Evolutionary conservation across 1,140 invertebrate genomes (phyloP).

Genomic region (Ridgeia piscesae): DNA sequence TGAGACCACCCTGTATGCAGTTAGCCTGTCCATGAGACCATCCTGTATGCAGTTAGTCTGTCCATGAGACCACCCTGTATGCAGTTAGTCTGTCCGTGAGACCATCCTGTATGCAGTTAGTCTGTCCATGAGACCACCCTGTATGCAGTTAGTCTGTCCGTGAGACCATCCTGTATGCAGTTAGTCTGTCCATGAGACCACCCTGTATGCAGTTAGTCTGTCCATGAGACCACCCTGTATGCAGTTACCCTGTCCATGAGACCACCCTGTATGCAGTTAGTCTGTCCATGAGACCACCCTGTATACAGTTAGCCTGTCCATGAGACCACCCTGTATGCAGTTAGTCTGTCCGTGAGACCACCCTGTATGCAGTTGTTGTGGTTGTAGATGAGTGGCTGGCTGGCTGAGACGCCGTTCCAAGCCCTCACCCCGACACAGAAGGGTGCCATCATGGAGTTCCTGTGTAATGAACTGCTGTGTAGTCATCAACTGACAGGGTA

Average conservation of each 20-base stretch:
- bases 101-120: not conserved
- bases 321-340: not conserved
- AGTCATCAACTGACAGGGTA: constrained; percentile 78
- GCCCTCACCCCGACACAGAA: constrained; percentile 84
- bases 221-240: not conserved
- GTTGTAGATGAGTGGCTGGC: constrained; percentile 67
- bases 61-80: not conserved
- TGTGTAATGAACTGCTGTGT: constrained; percentile 91
- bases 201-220: not conserved
- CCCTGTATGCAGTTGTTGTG: constrained; percentile 19
- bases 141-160: no score
- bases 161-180: no score
- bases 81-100: not conserved
- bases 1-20: not conserved
- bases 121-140: not conserved
- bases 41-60: no score
- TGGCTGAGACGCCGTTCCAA: constrained; percentile 76
- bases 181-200: no score
- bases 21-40: no score
- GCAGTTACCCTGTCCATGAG: not conserved
- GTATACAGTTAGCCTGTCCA: not conserved
- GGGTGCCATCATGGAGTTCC: constrained; percentile 81
- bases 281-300: not conserved
- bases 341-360: not conserved
- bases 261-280: not conserved